These are phyloP conservation scores for Barnardius zonarius DNA, from an alignment of 2,113 vertebrate species.

Conservation along the genomic window DNA sequence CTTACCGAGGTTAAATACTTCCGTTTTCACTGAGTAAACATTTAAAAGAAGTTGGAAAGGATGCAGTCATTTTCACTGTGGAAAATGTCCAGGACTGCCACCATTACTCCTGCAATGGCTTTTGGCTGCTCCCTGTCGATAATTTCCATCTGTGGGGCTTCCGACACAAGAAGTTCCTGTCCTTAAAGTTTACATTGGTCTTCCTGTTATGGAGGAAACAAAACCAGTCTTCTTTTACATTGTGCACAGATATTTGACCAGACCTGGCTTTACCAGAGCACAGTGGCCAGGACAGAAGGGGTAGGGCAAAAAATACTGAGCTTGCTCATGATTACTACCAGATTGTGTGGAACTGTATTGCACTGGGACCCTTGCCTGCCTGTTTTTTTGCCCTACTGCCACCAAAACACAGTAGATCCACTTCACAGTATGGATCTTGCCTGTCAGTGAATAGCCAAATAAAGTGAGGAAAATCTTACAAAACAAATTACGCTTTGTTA, in stretches of 20 bases:
- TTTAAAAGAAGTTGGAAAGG: background rate
- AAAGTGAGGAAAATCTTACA: background rate
- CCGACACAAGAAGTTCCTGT: background rate
- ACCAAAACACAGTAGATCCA: background rate
- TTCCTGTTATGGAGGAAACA: background rate
- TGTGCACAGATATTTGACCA: background rate
- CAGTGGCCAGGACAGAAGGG: background rate
- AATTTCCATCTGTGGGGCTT: background rate
- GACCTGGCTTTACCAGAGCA: background rate
- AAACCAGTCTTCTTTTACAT: background rate
- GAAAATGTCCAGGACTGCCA: background rate
- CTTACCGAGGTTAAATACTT: background rate
- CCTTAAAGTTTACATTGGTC: background rate
- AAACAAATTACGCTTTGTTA: background rate
- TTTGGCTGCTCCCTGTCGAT: background rate
- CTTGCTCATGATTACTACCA: background rate
- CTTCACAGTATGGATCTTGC: background rate
- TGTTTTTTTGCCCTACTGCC: background rate
- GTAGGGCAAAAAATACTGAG: background rate
- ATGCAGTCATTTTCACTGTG: background rate
- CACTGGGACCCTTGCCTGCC: background rate
- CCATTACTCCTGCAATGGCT: background rate
- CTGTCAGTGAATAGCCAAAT: background rate
- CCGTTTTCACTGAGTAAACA: background rate
- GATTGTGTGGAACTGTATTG: background rate